phyloP scores from a whole-genome alignment of 2,888 invertebrate genomes.

The Alloscopus bannaensis region DNA sequence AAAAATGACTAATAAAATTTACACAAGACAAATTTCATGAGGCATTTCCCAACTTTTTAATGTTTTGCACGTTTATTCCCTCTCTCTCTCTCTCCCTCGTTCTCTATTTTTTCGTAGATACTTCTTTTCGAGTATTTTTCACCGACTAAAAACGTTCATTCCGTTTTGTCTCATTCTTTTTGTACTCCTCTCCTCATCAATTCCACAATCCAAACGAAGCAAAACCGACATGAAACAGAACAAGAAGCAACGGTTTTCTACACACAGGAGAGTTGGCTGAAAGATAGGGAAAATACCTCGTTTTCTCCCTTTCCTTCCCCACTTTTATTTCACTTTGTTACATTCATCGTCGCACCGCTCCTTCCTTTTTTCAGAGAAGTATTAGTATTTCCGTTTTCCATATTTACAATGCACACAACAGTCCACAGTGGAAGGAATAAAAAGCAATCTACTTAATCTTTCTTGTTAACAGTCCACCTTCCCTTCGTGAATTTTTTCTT shows the following conservation, averaged over 20 bases:
- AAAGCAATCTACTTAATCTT: slow-evolving; percentile 20
- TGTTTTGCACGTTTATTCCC: slow-evolving; percentile 70
- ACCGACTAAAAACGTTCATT: neutral
- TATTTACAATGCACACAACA: slow-evolving; percentile 27
- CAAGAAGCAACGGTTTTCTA: slow-evolving; percentile 10
- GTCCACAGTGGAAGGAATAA: neutral
- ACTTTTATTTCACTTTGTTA: neutral
- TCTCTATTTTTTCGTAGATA: too few relatives aligned
- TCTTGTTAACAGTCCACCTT: slow-evolving; percentile 23
- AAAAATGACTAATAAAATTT: slow-evolving; percentile 71
- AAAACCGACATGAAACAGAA: slow-evolving; percentile 34
- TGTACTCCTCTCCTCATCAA: slow-evolving; percentile 24
- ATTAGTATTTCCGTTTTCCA: slow-evolving; percentile 42
- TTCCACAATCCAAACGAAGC: slow-evolving; percentile 39
- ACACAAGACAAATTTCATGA: slow-evolving; percentile 72
- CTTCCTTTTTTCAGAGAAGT: slow-evolving; percentile 7
- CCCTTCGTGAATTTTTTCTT: neutral
- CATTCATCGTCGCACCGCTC: neutral
- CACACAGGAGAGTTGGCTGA: neutral
- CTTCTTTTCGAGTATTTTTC: slow-evolving; percentile 12
- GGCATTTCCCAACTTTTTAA: slow-evolving; percentile 70
- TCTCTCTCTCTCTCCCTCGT: neutral
- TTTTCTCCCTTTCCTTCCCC: neutral
- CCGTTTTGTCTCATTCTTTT: slow-evolving; percentile 17
- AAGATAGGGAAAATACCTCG: neutral